A percentile compares a stretch with the other conserved stretches of the same genome.
Conservation (phyloP, 2,888 invertebrate species). For the Lampropteryx suffumata region DNA sequence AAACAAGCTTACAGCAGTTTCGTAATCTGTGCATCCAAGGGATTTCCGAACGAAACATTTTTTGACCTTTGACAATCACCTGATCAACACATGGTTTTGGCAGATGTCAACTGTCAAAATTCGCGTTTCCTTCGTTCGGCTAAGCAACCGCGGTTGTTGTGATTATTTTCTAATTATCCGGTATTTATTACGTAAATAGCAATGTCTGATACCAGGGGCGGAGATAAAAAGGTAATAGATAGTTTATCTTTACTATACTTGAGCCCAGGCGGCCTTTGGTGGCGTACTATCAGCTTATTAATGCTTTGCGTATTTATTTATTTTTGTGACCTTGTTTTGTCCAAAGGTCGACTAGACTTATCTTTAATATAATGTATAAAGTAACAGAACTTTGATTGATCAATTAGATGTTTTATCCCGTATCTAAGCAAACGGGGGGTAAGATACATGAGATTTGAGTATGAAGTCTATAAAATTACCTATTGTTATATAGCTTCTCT, state of each 20-base stretch:
- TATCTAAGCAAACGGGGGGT: no score
- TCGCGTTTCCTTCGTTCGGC: constrained; percentile 11
- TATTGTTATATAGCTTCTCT: no score
- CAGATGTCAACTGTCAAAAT: constrained; percentile 13
- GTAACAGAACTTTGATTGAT: not conserved
- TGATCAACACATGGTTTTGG: constrained; percentile 31
- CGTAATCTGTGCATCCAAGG: no score
- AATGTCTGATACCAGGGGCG: constrained; percentile 62
- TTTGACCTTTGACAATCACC: constrained; percentile 38
- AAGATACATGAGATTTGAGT: no score
- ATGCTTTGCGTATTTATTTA: constrained; percentile 50
- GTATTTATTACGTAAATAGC: constrained; percentile 45
- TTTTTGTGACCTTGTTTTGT: constrained; percentile 58
- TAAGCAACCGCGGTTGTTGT: constrained; percentile 27
- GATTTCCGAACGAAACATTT: constrained; percentile 32
- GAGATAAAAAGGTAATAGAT: constrained; percentile 71
- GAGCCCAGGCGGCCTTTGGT: constrained; percentile 31
- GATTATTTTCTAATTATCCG: constrained; percentile 29
- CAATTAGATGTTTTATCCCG: not conserved
- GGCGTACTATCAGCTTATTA: constrained; percentile 34
- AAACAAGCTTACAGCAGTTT: no score
- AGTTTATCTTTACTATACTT: constrained; percentile 47
- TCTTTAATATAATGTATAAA: constrained; percentile 28
- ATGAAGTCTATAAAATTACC: no score
- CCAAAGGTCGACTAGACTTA: constrained; percentile 57